phyloP scores from a whole-genome alignment of 2,797 vertebrate genomes.

The Acrossocheilus wenchowensis region DNA sequence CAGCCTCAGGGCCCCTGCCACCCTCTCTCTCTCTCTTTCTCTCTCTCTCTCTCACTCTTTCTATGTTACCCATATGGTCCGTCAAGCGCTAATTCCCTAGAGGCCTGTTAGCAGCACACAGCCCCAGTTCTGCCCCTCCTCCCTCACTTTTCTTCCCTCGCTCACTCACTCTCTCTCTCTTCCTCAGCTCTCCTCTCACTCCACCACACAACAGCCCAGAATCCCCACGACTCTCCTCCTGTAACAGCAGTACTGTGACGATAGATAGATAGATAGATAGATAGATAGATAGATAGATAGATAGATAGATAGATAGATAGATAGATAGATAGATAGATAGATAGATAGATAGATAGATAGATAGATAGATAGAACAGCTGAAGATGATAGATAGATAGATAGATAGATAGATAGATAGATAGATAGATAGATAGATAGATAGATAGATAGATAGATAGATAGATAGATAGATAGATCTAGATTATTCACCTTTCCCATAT shows the following conservation, averaged over 20 bases:
- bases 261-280: background rate
- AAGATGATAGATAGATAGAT: too few relatives aligned
- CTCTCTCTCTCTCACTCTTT: slow-evolving; percentile 47
- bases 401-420: background rate
- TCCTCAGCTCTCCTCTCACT: slow-evolving; percentile 57
- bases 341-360: background rate
- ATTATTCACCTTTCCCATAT: background rate
- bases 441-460: background rate
- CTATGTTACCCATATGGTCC: slow-evolving; percentile 84
- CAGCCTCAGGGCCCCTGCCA: slow-evolving; percentile 86
- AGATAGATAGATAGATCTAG: too few relatives aligned
- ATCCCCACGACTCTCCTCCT: slow-evolving; percentile 28
- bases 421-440: background rate
- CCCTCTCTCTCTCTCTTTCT: slow-evolving; percentile 67
- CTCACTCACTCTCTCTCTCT: slow-evolving; percentile 68
- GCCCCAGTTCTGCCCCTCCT: slow-evolving; percentile 76
- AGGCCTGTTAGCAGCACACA: slow-evolving; percentile 85
- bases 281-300: background rate
- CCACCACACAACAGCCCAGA: slow-evolving; percentile 43
- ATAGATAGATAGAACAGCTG: background rate
- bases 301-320: background rate
- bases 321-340: background rate
- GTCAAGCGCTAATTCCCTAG: slow-evolving; percentile 81
- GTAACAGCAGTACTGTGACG: background rate
- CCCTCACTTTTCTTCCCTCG: slow-evolving; percentile 69